Base-by-base conservation (phyloP, 1,140 invertebrate species). In the Neodiprion lecontei region DNA sequence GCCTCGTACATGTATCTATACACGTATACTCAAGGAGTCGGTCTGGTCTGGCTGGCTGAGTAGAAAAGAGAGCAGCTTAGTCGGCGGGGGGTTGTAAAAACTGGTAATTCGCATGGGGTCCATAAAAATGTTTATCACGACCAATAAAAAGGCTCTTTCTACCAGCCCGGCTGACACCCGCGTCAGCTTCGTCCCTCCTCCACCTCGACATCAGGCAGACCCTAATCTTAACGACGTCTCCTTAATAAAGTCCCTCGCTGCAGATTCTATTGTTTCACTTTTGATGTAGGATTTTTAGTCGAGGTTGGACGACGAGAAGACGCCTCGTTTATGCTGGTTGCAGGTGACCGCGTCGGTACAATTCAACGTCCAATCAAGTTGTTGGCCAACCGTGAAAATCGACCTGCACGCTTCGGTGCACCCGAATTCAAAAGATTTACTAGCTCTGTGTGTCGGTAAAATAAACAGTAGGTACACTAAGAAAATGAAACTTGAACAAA, bases 61-160 rank as follows among this genome's bases (percentile, higher is more conserved):
- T 17, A 61, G 53, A 61, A 61, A 61, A 61, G n/a, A 61, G n/a
- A 61, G n/a, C 53, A 61, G 53, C 53, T 12, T 11, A n/a, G 53
- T 11, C 11, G 53, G 73, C 73, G 67, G 67, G 72, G 67, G 40
- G 78, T 76, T 80, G 79, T 86, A 85, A 86, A 87, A 85, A 84
- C 79, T 81, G 81, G 85, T 84, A 83, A 87, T 87, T 87, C 86
- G 79, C 84, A 82, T 80, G 82, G 80, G 83, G 79, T 82, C 81
- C 78, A 87, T 87, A 87, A 87, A 87, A 87, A 84, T 87, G 84
- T 87, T 85, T 86, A 87, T 87, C 83, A 79, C 77, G 80, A 78
- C 83, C 82, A 84, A 86, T 86, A 87, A 88, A 87, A 85, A 82
- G 21, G 72, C 72, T 75, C 23, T 50, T 76, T 72, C 71, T 72